These are phyloP conservation scores for Taxidea taxus DNA, from an alignment of 2,113 vertebrate genomes.

Conservation along the genomic window DNA sequence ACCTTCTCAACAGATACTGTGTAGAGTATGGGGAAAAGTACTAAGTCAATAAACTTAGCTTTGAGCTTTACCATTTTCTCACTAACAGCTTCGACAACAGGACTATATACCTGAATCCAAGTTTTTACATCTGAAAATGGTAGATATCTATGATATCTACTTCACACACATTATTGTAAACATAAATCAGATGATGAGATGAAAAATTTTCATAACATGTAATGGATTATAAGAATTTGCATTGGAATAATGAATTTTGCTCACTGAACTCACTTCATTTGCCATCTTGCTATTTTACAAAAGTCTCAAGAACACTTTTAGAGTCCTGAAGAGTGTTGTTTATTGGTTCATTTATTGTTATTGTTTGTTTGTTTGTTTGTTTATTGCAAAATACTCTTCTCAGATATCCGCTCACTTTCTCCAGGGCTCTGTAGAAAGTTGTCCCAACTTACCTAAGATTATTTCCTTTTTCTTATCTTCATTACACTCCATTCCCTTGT, in stretches of 20 bases:
- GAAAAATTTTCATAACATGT: neutral
- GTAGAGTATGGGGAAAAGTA: neutral
- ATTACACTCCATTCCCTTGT: neutral
- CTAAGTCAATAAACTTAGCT: neutral
- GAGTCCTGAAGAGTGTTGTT: neutral
- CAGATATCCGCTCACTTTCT: neutral
- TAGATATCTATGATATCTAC: neutral
- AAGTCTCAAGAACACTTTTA: neutral
- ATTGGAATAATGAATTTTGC: neutral
- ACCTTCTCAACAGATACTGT: neutral
- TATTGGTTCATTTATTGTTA: neutral
- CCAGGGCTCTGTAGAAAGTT: neutral
- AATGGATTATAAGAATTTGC: neutral
- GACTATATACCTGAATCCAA: neutral
- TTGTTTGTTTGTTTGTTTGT: neutral
- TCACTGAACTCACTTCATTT: neutral
- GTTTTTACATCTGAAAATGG: neutral
- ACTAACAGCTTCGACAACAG: neutral
- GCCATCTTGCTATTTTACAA: neutral
- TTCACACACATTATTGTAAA: neutral
- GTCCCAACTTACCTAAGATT: neutral
- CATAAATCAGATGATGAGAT: neutral
- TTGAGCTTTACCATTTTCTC: neutral
- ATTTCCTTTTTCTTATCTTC: neutral
- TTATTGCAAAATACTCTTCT: neutral